Conservation (phyloP, 2,888 invertebrate genomes). For the Chesias legatella region DNA sequence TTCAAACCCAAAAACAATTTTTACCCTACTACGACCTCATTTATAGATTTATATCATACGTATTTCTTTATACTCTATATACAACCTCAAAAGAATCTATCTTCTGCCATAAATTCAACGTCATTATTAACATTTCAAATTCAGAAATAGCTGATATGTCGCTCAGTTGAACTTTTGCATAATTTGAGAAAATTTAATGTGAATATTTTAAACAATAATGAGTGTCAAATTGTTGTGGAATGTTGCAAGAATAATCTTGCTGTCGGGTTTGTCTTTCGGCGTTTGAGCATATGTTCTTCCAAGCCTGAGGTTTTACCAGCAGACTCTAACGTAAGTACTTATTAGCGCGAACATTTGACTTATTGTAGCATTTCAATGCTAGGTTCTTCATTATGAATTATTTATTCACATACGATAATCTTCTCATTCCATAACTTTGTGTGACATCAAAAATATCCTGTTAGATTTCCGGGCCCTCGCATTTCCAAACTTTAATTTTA, state of each 20-base stretch:
- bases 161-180: conserved; percentile 7
- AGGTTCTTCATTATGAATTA: no score
- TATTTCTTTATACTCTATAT: no score
- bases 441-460: no score
- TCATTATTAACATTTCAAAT: conserved; percentile 39
- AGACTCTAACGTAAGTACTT: conserved; percentile 5
- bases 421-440: no score
- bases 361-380: no score
- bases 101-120: conserved; percentile 2
- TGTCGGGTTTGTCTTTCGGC: conserved; percentile 60
- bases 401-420: no score
- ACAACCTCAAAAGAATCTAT: not conserved
- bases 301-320: not conserved
- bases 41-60: no score
- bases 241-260: conserved; percentile 59
- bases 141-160: conserved; percentile 35
- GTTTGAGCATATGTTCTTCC: conserved; percentile 33
- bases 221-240: conserved; percentile 67
- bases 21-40: no score
- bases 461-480: no score
- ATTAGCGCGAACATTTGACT: no score
- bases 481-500: no score
- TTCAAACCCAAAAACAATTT: no score
- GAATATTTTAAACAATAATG: conserved; percentile 41
- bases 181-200: conserved; percentile 22